Evolutionary conservation across 2,888 invertebrate species (phyloP).

Genomic region (Synanthedon tipuliformis): DNA sequence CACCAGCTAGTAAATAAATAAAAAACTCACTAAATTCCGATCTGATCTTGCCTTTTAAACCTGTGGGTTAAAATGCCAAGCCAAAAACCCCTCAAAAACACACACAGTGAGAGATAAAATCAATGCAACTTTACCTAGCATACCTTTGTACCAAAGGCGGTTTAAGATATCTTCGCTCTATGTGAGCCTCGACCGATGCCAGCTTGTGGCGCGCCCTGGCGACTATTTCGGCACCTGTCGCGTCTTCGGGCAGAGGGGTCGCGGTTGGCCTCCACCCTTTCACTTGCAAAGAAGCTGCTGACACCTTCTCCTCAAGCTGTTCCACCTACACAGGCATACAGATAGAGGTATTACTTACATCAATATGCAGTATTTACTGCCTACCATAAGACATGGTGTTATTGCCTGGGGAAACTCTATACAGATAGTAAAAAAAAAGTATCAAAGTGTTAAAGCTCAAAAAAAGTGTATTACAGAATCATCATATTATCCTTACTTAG

Average conservation of each 20-base stretch:
- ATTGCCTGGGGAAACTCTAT: background rate
- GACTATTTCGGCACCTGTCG: conserved; percentile 69
- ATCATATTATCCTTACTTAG: too few relatives aligned
- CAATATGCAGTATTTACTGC: too few relatives aligned
- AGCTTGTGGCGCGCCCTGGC: conserved; percentile 78
- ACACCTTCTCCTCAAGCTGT: conserved; percentile 88
- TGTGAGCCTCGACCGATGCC: conserved; percentile 86
- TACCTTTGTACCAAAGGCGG: conserved; percentile 83
- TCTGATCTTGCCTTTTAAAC: too few relatives aligned
- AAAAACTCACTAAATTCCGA: too few relatives aligned
- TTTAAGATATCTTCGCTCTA: conserved; percentile 92
- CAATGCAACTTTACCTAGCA: conserved; percentile 42
- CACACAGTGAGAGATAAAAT: background rate
- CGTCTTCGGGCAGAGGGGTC: conserved; percentile 62
- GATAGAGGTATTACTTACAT: too few relatives aligned
- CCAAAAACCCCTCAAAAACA: too few relatives aligned
- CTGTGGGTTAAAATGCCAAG: too few relatives aligned
- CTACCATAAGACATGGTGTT: background rate
- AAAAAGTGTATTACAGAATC: too few relatives aligned
- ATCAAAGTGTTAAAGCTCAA: background rate
- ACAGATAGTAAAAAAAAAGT: background rate
- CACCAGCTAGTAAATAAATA: too few relatives aligned
- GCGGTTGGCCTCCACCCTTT: conserved; percentile 83
- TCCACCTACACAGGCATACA: conserved; percentile 75
- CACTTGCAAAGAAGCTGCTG: conserved; percentile 89